These are phyloP conservation scores for Pogonus chalceus DNA, from an alignment of 1,140 invertebrate genomes.

Conservation along the genomic window DNA sequence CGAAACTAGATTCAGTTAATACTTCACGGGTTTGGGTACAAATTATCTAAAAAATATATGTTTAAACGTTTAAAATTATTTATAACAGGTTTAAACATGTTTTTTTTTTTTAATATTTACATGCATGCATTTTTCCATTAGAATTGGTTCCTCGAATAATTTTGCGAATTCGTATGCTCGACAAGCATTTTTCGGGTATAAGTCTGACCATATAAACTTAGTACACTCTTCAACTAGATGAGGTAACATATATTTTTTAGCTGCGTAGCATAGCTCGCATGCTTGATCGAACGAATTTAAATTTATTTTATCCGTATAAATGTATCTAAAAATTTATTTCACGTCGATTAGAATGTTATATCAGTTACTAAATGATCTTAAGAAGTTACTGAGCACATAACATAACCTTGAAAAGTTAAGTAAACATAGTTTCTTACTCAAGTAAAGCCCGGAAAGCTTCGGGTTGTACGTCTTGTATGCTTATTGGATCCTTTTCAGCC, in stretches of 20 bases:
- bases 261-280: slow-evolving; percentile 75
- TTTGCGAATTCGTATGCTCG: slow-evolving; percentile 76
- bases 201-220: slow-evolving; percentile 65
- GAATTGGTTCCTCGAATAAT: slow-evolving; percentile 66
- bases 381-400: too few species aligned
- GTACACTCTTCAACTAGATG: slow-evolving; percentile 71
- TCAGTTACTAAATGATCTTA: too few species aligned
- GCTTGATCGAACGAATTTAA: slow-evolving; percentile 71
- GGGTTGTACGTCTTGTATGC: slow-evolving; percentile 72
- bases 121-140: slow-evolving; percentile 70
- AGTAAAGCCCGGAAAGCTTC: slow-evolving; percentile 71
- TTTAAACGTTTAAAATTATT: not conserved
- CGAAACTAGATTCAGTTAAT: slow-evolving; percentile 59
- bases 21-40: slow-evolving; percentile 65
- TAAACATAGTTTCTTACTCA: slow-evolving; percentile 41
- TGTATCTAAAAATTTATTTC: slow-evolving; percentile 61
- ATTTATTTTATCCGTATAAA: slow-evolving; percentile 70
- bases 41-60: slow-evolving; percentile 47
- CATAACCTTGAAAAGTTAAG: too few species aligned
- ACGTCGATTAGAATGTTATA: too few species aligned
- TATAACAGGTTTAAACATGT: not conserved
- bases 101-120: slow-evolving; percentile 31
- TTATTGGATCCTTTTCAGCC: slow-evolving; percentile 60
- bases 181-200: slow-evolving; percentile 69
- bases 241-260: slow-evolving; percentile 80